These are phyloP conservation scores for Sebastes trivittatus DNA, from an alignment of 2,797 vertebrate genomes.

Conservation along the genomic window DNA sequence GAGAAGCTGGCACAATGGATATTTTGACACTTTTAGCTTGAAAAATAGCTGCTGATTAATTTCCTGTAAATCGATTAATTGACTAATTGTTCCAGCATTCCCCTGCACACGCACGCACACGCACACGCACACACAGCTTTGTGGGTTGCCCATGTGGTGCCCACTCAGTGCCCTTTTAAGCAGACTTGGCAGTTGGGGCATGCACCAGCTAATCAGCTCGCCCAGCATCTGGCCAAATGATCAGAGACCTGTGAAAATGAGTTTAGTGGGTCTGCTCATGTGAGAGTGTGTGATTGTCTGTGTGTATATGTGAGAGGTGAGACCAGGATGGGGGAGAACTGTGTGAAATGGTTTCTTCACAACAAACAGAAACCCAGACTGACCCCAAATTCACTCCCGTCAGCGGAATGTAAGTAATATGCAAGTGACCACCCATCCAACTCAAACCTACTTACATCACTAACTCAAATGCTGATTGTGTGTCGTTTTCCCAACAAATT, in stretches of 20 bases:
- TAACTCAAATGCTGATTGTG: background rate
- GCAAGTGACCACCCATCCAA: background rate
- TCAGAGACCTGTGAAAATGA: conserved; percentile 65
- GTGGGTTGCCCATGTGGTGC: conserved; percentile 26
- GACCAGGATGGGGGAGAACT: conserved; percentile 11
- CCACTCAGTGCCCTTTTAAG: conserved; percentile 52
- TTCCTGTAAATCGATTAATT: background rate
- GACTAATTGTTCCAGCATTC: background rate
- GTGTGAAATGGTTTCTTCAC: conserved; percentile 52
- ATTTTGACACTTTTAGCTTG: background rate
- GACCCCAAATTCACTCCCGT: conserved; percentile 32
- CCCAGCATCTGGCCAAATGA: conserved; percentile 56
- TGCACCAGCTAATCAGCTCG: conserved; percentile 71
- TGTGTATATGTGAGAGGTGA: conserved; percentile 4
- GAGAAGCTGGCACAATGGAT: background rate
- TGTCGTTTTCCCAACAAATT: background rate
- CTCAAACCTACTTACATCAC: background rate
- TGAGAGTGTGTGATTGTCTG: conserved; percentile 24
- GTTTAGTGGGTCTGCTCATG: conserved; percentile 57
- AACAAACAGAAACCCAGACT: conserved; percentile 58
- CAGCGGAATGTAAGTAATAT: conserved; percentile 16
- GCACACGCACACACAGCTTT: conserved; percentile 3
- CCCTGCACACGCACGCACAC: background rate
- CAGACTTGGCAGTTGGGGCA: conserved; percentile 54
- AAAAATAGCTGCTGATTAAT: background rate